These are phyloP conservation scores for Subacronicta megacephala DNA, from an alignment of 2,888 invertebrate species.

Conservation along the genomic window DNA sequence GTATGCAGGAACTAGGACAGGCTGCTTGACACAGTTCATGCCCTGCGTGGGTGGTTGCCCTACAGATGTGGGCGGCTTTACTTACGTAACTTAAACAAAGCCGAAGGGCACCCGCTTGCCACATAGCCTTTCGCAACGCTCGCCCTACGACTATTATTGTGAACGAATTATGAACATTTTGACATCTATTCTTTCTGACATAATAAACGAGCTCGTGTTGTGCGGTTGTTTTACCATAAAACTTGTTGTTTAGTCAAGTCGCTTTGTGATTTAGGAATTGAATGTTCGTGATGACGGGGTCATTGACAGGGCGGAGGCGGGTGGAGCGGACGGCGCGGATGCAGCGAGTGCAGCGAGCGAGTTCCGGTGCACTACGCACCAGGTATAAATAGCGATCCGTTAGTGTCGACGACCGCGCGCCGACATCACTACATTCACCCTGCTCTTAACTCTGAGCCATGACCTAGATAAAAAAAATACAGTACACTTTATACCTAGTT, in stretches of 20 bases:
- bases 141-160: constrained; percentile 73
- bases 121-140: constrained; percentile 78
- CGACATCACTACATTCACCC: constrained; percentile 73
- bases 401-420: constrained; percentile 88
- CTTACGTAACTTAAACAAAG: constrained; percentile 84
- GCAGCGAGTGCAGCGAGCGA: constrained; percentile 87
- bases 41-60: constrained; percentile 81
- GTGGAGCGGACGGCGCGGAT: constrained; percentile 84
- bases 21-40: constrained; percentile 84
- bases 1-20: constrained; percentile 81
- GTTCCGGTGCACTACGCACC: constrained; percentile 88
- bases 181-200: constrained; percentile 32
- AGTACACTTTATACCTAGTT: constrained; percentile 47
- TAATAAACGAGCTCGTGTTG: constrained; percentile 13
- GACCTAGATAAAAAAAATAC: constrained; percentile 75
- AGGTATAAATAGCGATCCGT: constrained; percentile 89
- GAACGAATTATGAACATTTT: constrained; percentile 54
- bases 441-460: constrained; percentile 70
- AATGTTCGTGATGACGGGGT: constrained; percentile 70
- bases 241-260: constrained; percentile 9
- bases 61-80: constrained; percentile 79
- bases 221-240: constrained; percentile 7
- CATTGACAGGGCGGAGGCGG: constrained; percentile 85
- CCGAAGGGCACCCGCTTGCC: constrained; percentile 85
- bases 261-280: constrained; percentile 47